phyloP scores from a whole-genome alignment of 2,888 invertebrate genomes.

The Ecdyonurus torrentis region DNA sequence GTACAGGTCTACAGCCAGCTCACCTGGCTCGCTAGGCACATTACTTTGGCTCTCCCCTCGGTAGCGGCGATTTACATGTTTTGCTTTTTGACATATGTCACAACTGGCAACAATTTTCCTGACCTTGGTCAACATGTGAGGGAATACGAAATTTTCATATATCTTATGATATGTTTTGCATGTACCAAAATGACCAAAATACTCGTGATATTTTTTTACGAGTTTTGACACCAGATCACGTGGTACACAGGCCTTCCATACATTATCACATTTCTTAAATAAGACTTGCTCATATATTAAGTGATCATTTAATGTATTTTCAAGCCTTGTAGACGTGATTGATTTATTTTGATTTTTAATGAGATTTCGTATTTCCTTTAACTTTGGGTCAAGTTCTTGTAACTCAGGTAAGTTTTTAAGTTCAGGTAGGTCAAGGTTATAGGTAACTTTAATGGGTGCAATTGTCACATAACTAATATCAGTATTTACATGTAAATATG shows the following conservation, averaged over 20 bases:
- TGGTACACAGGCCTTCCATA: background rate
- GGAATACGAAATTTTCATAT: background rate
- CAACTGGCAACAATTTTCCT: background rate
- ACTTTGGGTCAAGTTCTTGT: background rate
- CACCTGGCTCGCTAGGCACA: background rate
- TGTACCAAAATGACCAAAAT: background rate
- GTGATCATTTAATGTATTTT: background rate
- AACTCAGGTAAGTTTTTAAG: background rate
- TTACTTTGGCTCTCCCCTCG: background rate
- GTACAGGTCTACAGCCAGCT: background rate
- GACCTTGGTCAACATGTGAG: background rate
- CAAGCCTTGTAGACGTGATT: background rate
- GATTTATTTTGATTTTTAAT: background rate
- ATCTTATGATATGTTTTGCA: background rate
- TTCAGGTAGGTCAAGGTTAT: background rate
- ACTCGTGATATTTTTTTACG: background rate
- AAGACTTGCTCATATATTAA: background rate
- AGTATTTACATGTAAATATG: background rate
- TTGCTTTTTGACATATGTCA: background rate
- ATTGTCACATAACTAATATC: background rate
- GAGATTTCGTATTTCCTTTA: background rate
- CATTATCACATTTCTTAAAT: background rate
- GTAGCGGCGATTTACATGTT: background rate
- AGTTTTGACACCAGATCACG: background rate
- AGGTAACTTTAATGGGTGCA: background rate